Conservation (phyloP, 1,140 invertebrate species). For the Onthophagus taurus region DNA sequence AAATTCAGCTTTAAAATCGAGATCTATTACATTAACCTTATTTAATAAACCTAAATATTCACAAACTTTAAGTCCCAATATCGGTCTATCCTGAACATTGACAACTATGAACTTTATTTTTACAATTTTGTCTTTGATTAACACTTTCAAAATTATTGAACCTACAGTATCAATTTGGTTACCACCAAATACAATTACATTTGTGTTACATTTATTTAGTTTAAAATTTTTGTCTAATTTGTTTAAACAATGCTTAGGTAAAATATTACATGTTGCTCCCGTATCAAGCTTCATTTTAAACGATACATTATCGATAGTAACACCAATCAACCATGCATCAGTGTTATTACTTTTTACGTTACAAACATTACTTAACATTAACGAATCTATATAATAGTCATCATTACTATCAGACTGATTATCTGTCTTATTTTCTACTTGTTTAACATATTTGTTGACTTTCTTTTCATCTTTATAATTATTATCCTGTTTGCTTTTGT, state of each 20-base stretch:
- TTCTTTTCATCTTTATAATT: not conserved
- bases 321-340: not conserved
- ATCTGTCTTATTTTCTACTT: not conserved
- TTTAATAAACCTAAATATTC: too few species aligned
- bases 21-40: not conserved
- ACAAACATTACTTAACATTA: not conserved
- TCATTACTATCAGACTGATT: conserved; percentile 3
- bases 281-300: conserved; percentile 12
- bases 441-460: not conserved
- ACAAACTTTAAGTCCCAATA: too few species aligned
- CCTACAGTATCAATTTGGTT: conserved; percentile 10
- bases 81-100: too few species aligned
- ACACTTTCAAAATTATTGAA: not conserved
- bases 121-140: not conserved
- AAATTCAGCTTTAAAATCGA: conserved; percentile 11
- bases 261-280: conserved; percentile 14
- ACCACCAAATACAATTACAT: conserved; percentile 9
- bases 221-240: conserved; percentile 7
- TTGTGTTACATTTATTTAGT: conserved; percentile 1
- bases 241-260: conserved; percentile 6
- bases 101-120: too few species aligned
- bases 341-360: not conserved
- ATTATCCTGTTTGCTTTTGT: not conserved
- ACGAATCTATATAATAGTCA: not conserved
- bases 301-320: conserved; percentile 5